phyloP scores from a whole-genome alignment of 2,888 invertebrate species.

The Mylabris sibirica region DNA sequence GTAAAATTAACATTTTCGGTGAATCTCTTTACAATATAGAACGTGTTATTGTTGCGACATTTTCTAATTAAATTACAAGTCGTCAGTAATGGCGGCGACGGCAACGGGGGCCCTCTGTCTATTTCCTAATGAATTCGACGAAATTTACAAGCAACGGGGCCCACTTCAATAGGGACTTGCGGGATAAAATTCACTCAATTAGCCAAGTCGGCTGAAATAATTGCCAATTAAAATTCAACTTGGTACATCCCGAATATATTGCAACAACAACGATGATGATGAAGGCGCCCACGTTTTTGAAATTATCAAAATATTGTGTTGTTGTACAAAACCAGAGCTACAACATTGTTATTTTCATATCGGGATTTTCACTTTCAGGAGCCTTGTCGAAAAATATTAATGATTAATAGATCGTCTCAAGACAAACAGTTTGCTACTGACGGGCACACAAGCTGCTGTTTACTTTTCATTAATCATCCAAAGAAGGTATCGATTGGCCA shows the following conservation, averaged over 20 bases:
- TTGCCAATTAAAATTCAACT: conserved; percentile 54
- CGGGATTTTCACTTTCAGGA: not conserved
- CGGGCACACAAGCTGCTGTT: not conserved
- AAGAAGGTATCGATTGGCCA: not conserved
- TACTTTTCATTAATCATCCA: conserved; percentile 11
- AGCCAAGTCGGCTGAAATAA: conserved; percentile 54
- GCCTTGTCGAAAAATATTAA: not conserved
- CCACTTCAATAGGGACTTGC: conserved; percentile 40
- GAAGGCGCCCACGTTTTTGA: not conserved
- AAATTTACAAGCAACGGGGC: conserved; percentile 36
- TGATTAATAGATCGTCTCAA: conserved; percentile 8
- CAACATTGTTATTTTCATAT: not conserved
- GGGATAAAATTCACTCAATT: conserved; percentile 52
- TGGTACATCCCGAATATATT: conserved; percentile 12
- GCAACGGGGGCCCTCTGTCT: conserved; percentile 25
- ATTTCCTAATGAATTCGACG: conserved; percentile 39
- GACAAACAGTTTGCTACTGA: not conserved
- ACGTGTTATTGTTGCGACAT: conserved; percentile 34
- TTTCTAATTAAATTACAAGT: conserved; percentile 38
- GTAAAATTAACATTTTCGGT: not conserved
- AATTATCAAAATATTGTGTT: not conserved
- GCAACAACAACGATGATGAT: not conserved
- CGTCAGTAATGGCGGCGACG: not conserved
- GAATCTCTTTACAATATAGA: not conserved
- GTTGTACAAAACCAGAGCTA: not conserved